Evolutionary conservation across 2,797 vertebrate genomes (phyloP).

Genomic region (Natrix natrix): DNA sequence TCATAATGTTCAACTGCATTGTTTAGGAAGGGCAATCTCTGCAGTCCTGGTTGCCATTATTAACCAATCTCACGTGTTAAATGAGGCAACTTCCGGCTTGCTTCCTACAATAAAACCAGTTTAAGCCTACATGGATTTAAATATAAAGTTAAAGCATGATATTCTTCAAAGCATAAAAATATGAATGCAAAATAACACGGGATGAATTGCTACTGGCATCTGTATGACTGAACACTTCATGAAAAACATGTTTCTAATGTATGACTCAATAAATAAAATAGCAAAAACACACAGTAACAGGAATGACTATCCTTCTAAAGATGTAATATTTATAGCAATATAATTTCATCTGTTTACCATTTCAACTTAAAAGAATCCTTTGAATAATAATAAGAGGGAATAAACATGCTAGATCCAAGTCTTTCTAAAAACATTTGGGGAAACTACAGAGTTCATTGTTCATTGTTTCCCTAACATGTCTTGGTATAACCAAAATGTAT

Average conservation of each 20-base stretch:
- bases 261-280: background rate
- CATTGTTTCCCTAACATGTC: background rate
- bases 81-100: too few relatives aligned
- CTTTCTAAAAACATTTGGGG: background rate
- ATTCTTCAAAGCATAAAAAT: background rate
- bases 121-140: background rate
- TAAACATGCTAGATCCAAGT: background rate
- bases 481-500: background rate
- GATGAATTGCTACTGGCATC: background rate
- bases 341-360: background rate
- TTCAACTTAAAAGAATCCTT: background rate
- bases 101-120: too few relatives aligned
- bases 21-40: background rate
- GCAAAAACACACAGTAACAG: background rate
- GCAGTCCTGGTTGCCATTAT: background rate
- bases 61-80: background rate
- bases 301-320: background rate
- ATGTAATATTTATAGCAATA: background rate
- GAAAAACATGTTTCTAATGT: slow-evolving; percentile 12
- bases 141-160: background rate
- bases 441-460: background rate
- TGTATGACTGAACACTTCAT: background rate
- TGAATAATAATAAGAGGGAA: background rate
- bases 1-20: background rate
- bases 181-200: background rate